Conservation (phyloP, 2,797 vertebrate species). For the Selene dorsalis region DNA sequence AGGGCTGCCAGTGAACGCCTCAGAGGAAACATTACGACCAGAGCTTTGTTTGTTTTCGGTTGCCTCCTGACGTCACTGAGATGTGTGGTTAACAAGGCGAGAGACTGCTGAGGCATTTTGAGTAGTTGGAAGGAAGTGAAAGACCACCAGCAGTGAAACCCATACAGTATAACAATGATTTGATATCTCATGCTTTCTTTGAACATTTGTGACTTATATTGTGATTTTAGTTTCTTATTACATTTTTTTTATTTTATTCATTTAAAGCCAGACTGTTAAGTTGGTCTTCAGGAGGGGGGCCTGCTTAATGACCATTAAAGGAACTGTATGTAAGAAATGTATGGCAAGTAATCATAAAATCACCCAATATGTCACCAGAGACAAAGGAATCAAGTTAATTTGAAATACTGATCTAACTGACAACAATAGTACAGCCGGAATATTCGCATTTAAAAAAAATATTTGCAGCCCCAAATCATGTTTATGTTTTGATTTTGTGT, state of each 20-base stretch:
- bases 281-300: neutral
- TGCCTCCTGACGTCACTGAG: slow-evolving; percentile 56
- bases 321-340: no score
- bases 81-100: slow-evolving; percentile 10
- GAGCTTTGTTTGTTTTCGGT: neutral
- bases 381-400: no score
- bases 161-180: no score
- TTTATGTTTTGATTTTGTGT: no score
- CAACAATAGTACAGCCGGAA: no score
- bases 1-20: slow-evolving; percentile 3
- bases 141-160: slow-evolving; percentile 46
- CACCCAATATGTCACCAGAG: no score
- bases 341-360: no score
- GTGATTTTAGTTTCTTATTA: neutral
- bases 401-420: no score
- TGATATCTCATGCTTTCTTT: neutral
- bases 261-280: neutral
- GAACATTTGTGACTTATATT: neutral
- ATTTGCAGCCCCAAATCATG: no score
- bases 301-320: neutral
- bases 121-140: slow-evolving; percentile 57
- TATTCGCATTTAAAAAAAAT: no score
- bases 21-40: slow-evolving; percentile 62
- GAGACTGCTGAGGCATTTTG: neutral
- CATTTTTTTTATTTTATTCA: neutral